These are phyloP conservation scores for Eupithecia pulchellata DNA, from an alignment of 2,888 invertebrate species.

Conservation along the genomic window DNA sequence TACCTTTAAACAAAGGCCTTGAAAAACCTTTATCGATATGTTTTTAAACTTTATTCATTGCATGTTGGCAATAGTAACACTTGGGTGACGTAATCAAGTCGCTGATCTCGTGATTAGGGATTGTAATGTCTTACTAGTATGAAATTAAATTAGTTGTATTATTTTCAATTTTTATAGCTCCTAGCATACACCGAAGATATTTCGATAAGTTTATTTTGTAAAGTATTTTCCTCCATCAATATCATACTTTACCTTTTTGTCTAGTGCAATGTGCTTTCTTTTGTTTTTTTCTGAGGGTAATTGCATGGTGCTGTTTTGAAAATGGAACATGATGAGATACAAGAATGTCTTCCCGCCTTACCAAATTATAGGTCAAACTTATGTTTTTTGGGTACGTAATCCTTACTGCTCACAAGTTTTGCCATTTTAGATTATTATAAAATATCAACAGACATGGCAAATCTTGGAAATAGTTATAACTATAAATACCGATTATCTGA, in stretches of 20 bases:
- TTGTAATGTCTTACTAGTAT: slow-evolving; percentile 84
- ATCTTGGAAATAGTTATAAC: slow-evolving; percentile 11
- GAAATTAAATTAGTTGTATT: slow-evolving; percentile 85
- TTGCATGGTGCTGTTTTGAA: slow-evolving; percentile 63
- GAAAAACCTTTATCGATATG: background rate
- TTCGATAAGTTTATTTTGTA: slow-evolving; percentile 85
- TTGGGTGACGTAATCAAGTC: slow-evolving; percentile 76
- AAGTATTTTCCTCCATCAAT: slow-evolving; percentile 85
- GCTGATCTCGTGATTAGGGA: slow-evolving; percentile 86
- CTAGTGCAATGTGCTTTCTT: slow-evolving; percentile 60
- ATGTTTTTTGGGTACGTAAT: slow-evolving; percentile 43
- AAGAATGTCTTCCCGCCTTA: slow-evolving; percentile 76
- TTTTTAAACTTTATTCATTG: slow-evolving; percentile 32
- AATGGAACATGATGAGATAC: slow-evolving; percentile 54
- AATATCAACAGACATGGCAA: slow-evolving; percentile 20
- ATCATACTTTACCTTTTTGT: slow-evolving; percentile 68
- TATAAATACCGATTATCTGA: slow-evolving; percentile 22
- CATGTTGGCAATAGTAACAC: slow-evolving; percentile 56
- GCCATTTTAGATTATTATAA: slow-evolving; percentile 21
- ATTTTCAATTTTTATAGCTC: slow-evolving; percentile 86
- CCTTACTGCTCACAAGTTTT: slow-evolving; percentile 25
- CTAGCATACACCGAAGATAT: slow-evolving; percentile 86
- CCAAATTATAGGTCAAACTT: slow-evolving; percentile 61
- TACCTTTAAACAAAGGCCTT: no score
- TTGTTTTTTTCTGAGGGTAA: slow-evolving; percentile 57